Percentiles rank a stretch among this genome's conserved stretches.
Conservation (phyloP, 2,797 vertebrate species). For the Threskiornis aethiopicus region DNA sequence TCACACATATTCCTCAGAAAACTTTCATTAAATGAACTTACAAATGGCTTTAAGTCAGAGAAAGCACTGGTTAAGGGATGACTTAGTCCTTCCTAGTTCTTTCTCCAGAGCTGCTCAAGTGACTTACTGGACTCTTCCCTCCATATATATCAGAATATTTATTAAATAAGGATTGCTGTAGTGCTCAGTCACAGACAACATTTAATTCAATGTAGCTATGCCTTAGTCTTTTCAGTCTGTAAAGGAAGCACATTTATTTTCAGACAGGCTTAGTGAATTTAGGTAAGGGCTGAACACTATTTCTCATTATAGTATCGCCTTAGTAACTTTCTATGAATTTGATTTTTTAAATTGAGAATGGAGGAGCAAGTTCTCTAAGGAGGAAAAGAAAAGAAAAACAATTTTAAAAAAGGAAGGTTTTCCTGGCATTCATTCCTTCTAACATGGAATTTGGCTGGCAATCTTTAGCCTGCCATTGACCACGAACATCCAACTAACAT, state of each 20-base stretch:
- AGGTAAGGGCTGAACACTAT: not conserved
- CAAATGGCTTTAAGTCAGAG: not conserved
- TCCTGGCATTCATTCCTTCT: not conserved
- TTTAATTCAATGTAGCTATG: not conserved
- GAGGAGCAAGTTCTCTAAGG: not conserved
- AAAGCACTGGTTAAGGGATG: not conserved
- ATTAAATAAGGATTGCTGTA: not conserved
- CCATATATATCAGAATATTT: not conserved
- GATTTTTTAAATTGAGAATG: not conserved
- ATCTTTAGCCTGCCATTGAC: not conserved
- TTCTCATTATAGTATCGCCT: not conserved
- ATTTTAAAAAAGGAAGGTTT: not conserved
- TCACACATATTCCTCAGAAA: not conserved
- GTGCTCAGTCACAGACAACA: not conserved
- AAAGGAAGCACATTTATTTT: not conserved
- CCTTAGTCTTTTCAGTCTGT: not conserved
- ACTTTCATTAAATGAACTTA: not conserved
- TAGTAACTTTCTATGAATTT: not conserved
- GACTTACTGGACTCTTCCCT: not conserved
- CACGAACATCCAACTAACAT: not conserved
- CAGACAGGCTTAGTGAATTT: not conserved
- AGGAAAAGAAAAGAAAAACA: not conserved
- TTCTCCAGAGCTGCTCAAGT: not conserved
- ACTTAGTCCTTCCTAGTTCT: not conserved
- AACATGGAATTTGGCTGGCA: not conserved